phyloP scores from a whole-genome alignment of 1,140 invertebrate species.

The Vanessa tameamea region DNA sequence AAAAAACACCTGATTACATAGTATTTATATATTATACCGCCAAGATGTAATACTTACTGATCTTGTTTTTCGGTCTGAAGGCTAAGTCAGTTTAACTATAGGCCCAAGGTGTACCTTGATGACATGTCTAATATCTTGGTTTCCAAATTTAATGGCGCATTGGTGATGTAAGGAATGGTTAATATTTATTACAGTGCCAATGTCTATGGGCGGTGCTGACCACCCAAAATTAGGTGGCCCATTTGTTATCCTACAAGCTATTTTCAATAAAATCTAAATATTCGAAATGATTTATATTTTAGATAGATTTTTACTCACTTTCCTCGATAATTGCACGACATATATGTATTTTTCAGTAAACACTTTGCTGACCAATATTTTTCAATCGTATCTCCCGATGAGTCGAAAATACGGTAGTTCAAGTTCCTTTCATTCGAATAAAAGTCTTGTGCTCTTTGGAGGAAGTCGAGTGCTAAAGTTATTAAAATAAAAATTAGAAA shows the following conservation, averaged over 20 bases:
- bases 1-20: not conserved
- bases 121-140: too few species aligned
- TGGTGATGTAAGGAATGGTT: too few species aligned
- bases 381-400: slow-evolving; percentile 55
- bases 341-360: slow-evolving; percentile 49
- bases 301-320: slow-evolving; percentile 49
- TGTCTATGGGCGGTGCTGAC: too few species aligned
- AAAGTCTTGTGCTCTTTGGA: slow-evolving; percentile 44
- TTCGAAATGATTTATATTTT: slow-evolving; percentile 1
- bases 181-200: too few species aligned
- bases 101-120: too few species aligned
- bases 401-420: slow-evolving; percentile 39
- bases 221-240: too few species aligned
- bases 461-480: slow-evolving; percentile 48
- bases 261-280: not conserved
- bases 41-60: too few species aligned
- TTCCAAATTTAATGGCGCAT: too few species aligned
- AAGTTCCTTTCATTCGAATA: slow-evolving; percentile 37
- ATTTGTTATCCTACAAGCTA: too few species aligned
- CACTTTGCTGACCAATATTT: slow-evolving; percentile 40
- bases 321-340: slow-evolving; percentile 67
- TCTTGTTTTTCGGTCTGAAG: too few species aligned
- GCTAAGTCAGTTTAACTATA: too few species aligned
- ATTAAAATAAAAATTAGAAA: slow-evolving; percentile 15
- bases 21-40: not conserved